Conservation (phyloP, 2,797 vertebrate genomes). For the Hypotaenidia okinawae region DNA sequence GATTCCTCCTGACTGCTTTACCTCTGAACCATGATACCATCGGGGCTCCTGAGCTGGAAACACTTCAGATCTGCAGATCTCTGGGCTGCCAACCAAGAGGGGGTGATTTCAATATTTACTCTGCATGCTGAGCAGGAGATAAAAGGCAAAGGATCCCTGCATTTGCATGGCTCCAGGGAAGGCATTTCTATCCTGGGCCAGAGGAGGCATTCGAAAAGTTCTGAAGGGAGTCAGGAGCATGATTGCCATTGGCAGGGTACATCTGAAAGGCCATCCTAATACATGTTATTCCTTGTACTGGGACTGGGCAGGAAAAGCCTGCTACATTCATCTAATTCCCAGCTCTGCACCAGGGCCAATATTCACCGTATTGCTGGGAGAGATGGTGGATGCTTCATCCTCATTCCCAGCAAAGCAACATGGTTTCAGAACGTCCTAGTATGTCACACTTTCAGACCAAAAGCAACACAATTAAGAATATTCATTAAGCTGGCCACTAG, state of each 20-base stretch:
- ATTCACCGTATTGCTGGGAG: too few species aligned
- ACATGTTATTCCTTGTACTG: rapidly evolving
- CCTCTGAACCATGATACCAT: rapidly evolving
- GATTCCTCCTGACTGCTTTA: not conserved
- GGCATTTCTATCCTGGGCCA: not conserved
- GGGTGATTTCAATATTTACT: not conserved
- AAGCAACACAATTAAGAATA: not conserved
- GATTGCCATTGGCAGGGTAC: not conserved
- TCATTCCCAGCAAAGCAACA: not conserved
- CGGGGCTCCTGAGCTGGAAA: rapidly evolving
- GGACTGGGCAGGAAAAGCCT: not conserved
- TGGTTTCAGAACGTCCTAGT: rapidly evolving
- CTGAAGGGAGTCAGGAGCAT: rapidly evolving
- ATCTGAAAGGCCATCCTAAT: not conserved
- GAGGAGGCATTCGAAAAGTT: not conserved
- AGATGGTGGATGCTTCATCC: not conserved
- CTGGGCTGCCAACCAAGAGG: not conserved
- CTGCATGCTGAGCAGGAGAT: not conserved
- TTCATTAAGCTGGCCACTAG: not conserved
- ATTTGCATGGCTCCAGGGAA: not conserved
- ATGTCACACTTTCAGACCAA: not conserved
- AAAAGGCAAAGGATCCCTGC: not conserved
- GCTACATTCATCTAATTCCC: not conserved
- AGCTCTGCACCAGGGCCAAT: rapidly evolving
- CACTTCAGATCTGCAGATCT: not conserved